Conservation (phyloP, 1,140 invertebrate species). For the Drosophila setifemur region DNA sequence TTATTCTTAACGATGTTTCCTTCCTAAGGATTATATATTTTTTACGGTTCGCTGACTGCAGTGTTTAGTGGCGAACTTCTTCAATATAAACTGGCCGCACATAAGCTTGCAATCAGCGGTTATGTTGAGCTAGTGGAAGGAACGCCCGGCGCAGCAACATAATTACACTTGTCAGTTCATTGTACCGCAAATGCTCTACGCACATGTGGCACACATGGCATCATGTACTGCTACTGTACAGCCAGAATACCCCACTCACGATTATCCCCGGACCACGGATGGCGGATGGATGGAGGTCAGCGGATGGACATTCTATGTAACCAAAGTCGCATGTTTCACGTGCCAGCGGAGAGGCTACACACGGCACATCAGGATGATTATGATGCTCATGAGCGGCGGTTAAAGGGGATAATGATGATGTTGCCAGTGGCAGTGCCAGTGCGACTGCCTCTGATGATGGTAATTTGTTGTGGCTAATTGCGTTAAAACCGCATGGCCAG, state of each 20-base stretch:
- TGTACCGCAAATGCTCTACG: slow-evolving; percentile 64
- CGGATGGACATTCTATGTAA: slow-evolving; percentile 38
- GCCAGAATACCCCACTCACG: too few relatives aligned
- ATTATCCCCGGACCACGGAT: neutral
- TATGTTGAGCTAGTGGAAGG: slow-evolving; percentile 42
- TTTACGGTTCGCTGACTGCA: neutral
- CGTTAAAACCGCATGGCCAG: slow-evolving; percentile 67
- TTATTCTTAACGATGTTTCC: too few relatives aligned
- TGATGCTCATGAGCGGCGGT: slow-evolving; percentile 7
- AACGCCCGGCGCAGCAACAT: slow-evolving; percentile 49
- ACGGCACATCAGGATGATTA: slow-evolving; percentile 22
- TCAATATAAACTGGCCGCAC: slow-evolving; percentile 42
- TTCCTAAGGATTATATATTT: too few relatives aligned
- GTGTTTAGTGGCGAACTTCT: neutral
- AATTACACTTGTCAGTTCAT: slow-evolving; percentile 79
- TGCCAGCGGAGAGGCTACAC: slow-evolving; percentile 43
- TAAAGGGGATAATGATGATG: slow-evolving; percentile 13
- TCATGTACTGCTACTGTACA: too few relatives aligned
- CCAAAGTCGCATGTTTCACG: slow-evolving; percentile 64
- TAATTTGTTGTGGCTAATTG: slow-evolving; percentile 76
- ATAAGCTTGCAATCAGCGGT: slow-evolving; percentile 74
- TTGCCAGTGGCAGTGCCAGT: slow-evolving; percentile 17
- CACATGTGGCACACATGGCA: slow-evolving; percentile 13
- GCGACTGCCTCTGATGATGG: slow-evolving; percentile 41
- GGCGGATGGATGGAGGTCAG: slow-evolving; percentile 32